These are phyloP conservation scores for Neodon shergylaensis DNA, from an alignment of 2,113 vertebrate genomes.

Conservation along the genomic window DNA sequence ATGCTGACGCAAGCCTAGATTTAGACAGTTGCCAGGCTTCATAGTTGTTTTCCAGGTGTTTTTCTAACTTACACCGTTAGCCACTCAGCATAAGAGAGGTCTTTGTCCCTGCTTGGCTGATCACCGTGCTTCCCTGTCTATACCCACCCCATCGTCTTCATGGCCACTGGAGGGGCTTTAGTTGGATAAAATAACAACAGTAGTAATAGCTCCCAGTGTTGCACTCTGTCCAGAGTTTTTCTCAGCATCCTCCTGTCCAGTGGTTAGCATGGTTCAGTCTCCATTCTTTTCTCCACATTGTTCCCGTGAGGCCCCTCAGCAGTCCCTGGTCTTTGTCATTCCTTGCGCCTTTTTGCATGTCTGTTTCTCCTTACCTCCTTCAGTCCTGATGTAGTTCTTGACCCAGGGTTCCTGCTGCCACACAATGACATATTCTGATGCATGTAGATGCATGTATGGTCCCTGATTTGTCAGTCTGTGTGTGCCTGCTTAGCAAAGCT, in stretches of 20 bases:
- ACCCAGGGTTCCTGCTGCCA: background rate
- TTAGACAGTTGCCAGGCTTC: background rate
- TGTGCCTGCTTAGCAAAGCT: background rate
- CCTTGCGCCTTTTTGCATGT: background rate
- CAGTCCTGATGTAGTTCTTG: background rate
- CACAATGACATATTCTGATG: rapidly evolving
- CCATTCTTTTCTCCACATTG: background rate
- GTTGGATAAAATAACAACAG: background rate
- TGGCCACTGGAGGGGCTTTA: background rate
- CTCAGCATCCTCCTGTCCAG: background rate
- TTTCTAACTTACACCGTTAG: background rate
- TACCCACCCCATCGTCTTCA: background rate
- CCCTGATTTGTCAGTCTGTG: rapidly evolving
- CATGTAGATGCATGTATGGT: background rate
- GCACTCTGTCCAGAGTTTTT: background rate
- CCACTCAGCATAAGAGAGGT: background rate
- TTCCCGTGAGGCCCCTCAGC: rapidly evolving
- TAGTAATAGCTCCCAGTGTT: background rate
- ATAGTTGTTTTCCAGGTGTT: background rate
- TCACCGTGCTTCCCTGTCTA: background rate
- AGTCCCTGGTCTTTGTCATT: rapidly evolving
- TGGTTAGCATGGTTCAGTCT: background rate
- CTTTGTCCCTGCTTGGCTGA: background rate
- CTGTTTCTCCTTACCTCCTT: background rate
- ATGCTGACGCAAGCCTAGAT: background rate